Evolutionary conservation across 92 coral and sea anemone genomes (phyloP).

Genomic region (Zoanthus solanderi): DNA sequence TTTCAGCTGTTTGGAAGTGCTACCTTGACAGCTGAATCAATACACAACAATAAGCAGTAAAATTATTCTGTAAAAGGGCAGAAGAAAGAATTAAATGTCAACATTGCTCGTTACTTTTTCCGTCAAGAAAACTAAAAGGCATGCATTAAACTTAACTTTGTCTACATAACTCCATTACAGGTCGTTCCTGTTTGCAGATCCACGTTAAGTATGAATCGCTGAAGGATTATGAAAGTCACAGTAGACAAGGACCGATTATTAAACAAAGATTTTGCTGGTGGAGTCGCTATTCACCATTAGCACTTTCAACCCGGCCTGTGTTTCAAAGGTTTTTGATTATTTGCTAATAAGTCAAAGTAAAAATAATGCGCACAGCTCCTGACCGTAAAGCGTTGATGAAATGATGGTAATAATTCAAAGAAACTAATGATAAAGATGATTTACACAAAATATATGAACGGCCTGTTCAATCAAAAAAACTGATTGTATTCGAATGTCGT

Average conservation of each 20-base stretch:
- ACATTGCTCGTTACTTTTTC: constrained; percentile 26
- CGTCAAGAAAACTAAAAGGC: constrained; percentile 4
- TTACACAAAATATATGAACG: too few species aligned
- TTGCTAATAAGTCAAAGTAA: too few species aligned
- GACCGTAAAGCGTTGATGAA: too few species aligned
- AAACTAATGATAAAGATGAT: too few species aligned
- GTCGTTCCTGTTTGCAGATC: neutral
- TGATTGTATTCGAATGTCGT: too few species aligned
- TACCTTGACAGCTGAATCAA: constrained; percentile 48
- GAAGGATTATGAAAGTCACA: neutral
- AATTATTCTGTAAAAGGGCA: constrained; percentile 36
- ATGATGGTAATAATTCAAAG: too few species aligned
- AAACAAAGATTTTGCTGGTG: too few species aligned
- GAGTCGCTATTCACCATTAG: too few species aligned
- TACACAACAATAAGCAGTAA: constrained; percentile 23
- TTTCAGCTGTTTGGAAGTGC: constrained; percentile 32
- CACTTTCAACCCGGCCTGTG: too few species aligned
- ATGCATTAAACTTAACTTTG: neutral
- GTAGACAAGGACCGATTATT: neutral
- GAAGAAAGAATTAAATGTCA: constrained; percentile 38
- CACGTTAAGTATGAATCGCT: neutral
- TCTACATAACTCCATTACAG: constrained; percentile 9
- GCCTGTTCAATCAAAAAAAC: too few species aligned
- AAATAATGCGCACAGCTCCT: too few species aligned
- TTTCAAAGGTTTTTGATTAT: too few species aligned